phyloP scores from a whole-genome alignment of 2,113 vertebrate species.

The Picathartes gymnocephalus region DNA sequence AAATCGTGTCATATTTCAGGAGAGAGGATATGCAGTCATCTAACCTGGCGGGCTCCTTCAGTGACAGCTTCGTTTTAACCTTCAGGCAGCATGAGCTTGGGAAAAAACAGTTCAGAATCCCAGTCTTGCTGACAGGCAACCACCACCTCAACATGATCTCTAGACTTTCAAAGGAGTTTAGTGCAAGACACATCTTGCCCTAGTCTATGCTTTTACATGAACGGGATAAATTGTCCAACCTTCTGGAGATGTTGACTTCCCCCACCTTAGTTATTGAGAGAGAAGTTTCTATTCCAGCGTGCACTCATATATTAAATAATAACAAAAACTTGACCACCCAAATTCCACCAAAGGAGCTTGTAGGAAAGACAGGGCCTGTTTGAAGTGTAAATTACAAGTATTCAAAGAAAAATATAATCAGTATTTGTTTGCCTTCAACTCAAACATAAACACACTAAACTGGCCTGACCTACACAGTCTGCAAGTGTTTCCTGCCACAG shows the following conservation, averaged over 20 bases:
- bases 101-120: not conserved
- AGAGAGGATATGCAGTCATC: not conserved
- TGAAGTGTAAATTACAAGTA: not conserved
- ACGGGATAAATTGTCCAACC: not conserved
- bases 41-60: not conserved
- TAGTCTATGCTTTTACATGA: not conserved
- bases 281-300: not conserved
- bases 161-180: not conserved
- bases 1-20: not conserved
- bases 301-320: not conserved
- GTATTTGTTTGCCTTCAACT: not conserved
- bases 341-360: not conserved
- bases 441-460: not conserved
- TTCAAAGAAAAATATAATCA: not conserved
- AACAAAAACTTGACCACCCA: not conserved
- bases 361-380: not conserved
- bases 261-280: not conserved
- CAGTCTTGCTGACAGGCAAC: not conserved
- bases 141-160: not conserved
- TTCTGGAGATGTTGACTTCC: not conserved
- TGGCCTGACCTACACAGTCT: fast-evolving
- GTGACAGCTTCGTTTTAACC: not conserved
- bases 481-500: fast-evolving
- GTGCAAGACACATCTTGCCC: not conserved
- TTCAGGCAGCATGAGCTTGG: not conserved